Evolutionary conservation across 2,797 vertebrate genomes (phyloP).

Genomic region (Semotilus atromaculatus): DNA sequence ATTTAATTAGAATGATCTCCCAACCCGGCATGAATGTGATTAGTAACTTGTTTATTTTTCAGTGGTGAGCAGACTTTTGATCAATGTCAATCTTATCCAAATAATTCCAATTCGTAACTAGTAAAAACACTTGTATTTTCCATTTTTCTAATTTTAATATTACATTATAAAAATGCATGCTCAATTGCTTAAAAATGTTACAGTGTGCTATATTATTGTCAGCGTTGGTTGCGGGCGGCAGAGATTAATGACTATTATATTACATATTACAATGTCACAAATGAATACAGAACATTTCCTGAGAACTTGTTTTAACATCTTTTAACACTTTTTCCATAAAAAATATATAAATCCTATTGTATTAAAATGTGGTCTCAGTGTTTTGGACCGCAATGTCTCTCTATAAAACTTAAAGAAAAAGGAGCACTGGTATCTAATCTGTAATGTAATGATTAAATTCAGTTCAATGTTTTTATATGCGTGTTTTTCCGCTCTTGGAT

Average conservation of each 20-base stretch:
- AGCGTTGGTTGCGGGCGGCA: too few relatives aligned
- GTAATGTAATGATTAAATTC: not conserved
- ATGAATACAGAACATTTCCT: not conserved
- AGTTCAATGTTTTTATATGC: not conserved
- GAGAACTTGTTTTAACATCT: not conserved
- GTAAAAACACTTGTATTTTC: not conserved
- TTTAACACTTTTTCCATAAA: not conserved
- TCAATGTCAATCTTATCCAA: conserved; percentile 36
- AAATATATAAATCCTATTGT: not conserved
- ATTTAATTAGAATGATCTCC: conserved; percentile 27
- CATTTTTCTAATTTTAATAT: not conserved
- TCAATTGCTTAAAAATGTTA: not conserved
- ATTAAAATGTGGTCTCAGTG: too few relatives aligned
- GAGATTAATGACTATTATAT: too few relatives aligned
- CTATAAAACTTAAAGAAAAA: not conserved
- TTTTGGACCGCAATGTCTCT: not conserved
- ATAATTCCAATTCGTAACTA: not conserved
- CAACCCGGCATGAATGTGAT: not conserved
- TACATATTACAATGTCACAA: not conserved
- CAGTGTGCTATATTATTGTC: not conserved
- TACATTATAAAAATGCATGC: not conserved
- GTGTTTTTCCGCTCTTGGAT: not conserved
- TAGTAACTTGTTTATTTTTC: conserved; percentile 41
- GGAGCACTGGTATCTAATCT: not conserved
- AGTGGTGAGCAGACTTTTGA: conserved; percentile 46